Base-by-base conservation (phyloP, 2,113 vertebrate species). In the Alouatta palliata region DNA sequence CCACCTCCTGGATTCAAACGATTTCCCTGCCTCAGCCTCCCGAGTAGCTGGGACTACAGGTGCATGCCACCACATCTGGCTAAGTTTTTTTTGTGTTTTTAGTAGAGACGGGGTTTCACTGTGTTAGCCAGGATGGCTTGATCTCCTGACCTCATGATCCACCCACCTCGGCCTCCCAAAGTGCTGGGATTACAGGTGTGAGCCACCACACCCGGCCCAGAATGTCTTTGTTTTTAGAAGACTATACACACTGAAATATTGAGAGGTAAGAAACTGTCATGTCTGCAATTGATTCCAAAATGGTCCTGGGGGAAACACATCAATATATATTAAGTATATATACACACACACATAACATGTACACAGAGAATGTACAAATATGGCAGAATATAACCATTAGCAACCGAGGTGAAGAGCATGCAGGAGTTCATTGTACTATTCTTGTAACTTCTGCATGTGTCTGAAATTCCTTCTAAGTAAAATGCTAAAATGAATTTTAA, bases 401-500 rank as follows among this genome's bases (percentile, higher is more conserved):
- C 52, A 89, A 93, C 27, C 35, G 10, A 86, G 23, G 43, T 52
- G 54, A 94, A 86, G 35, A 40, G 40, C 40, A 70, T 21, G 37
- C 9, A 87, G 43, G 27, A 70, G 40, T 35, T 66, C 37, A 82
- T 9, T 92, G 25, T 76, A 81, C 61, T 93, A 52, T 71, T 68
- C 73, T 49, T 66, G 23, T 21, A 96, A 64, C 80, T 96, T 71
- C 64, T 86, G 52, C 76, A 19, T 49, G 43, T 7, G 8, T 58
- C 68, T 91, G 61, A 94, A 91, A 83, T 87, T 91, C 17, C 76
- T 93, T 92, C 79, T 49, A 87, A 91, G 40, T 47, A 80, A 93
- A 93, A 96, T 87, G n/a, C n/a, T 87, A 68, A 45, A 88, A 82
- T 91, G 71, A 79, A 68, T 43, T 91, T 95, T 58, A 47, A 87